Conservation (phyloP, 2,888 invertebrate genomes). For the Parnassius glacialis region DNA sequence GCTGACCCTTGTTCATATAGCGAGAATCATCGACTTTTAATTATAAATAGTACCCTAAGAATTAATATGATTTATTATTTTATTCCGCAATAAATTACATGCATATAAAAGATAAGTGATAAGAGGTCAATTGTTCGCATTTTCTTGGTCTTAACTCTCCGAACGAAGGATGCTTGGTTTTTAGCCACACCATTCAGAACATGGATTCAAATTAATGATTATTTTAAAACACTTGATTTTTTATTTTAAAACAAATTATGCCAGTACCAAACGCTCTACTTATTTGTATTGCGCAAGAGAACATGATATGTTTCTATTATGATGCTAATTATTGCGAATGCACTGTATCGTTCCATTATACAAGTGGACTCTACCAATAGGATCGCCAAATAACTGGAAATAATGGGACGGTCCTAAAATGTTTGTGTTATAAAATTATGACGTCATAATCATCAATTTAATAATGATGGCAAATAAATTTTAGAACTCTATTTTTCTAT, state of each 20-base stretch:
- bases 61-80: slow-evolving; percentile 2
- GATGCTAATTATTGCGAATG: slow-evolving; percentile 26
- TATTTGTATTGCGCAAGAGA: slow-evolving; percentile 18
- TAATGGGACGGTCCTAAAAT: not conserved
- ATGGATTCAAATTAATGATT: not conserved
- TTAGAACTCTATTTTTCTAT: too few species aligned
- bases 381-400: not conserved
- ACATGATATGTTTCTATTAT: slow-evolving; percentile 27
- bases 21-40: too few species aligned
- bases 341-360: slow-evolving; percentile 18
- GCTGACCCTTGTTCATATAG: too few species aligned
- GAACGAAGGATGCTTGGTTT: slow-evolving; percentile 8
- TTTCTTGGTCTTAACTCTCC: slow-evolving; percentile 11
- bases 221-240: not conserved
- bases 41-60: too few species aligned
- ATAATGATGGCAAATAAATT: too few species aligned
- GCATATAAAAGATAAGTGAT: slow-evolving; percentile 10
- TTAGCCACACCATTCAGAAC: not conserved
- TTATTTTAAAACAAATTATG: not conserved
- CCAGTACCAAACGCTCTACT: slow-evolving; percentile 16
- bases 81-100: slow-evolving; percentile 22
- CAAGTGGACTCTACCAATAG: slow-evolving; percentile 14
- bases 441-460: too few species aligned
- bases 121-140: slow-evolving; percentile 17
- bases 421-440: too few species aligned